These are phyloP conservation scores for Drosophila pachea DNA, from an alignment of 1,140 invertebrate species.

Conservation along the genomic window DNA sequence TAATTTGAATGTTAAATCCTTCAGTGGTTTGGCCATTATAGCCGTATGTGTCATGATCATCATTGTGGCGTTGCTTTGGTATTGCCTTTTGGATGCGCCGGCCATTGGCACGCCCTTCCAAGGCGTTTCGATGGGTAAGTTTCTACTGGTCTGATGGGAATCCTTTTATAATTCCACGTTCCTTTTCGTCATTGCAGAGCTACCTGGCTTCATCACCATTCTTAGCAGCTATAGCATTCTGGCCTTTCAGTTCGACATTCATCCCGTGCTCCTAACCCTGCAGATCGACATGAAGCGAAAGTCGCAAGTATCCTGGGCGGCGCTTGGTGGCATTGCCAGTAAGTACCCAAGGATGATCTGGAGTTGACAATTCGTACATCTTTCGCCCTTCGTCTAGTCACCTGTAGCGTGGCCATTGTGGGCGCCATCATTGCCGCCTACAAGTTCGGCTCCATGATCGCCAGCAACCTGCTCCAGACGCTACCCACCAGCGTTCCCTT, in stretches of 20 bases:
- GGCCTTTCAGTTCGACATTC: slow-evolving; percentile 88
- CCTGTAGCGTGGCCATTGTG: slow-evolving; percentile 82
- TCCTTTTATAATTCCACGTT: not conserved
- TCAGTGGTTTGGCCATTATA: slow-evolving; percentile 81
- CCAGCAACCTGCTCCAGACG: slow-evolving; percentile 80
- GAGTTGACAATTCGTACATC: too few relatives aligned
- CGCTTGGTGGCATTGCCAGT: slow-evolving; percentile 84
- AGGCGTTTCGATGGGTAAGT: slow-evolving; percentile 61
- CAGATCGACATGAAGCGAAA: slow-evolving; percentile 89
- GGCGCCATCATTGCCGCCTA: slow-evolving; percentile 82
- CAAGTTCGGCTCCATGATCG: slow-evolving; percentile 82
- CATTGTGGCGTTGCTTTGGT: slow-evolving; percentile 82
- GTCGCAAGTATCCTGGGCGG: slow-evolving; percentile 82
- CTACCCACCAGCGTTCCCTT: slow-evolving; percentile 83
- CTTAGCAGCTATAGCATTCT: slow-evolving; percentile 82
- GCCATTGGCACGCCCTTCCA: slow-evolving; percentile 65
- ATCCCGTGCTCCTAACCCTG: slow-evolving; percentile 87
- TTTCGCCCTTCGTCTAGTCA: slow-evolving; percentile 76
- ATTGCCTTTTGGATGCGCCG: slow-evolving; percentile 60
- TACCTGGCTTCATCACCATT: slow-evolving; percentile 79
- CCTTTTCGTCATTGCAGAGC: slow-evolving; percentile 31
- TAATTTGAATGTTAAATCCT: not conserved
- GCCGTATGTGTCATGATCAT: slow-evolving; percentile 82
- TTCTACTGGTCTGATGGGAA: not conserved
- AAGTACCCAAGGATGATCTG: slow-evolving; percentile 34